Evolutionary conservation across 2,797 vertebrate species (phyloP).

Genomic region (Pseudochaenichthys georgianus): DNA sequence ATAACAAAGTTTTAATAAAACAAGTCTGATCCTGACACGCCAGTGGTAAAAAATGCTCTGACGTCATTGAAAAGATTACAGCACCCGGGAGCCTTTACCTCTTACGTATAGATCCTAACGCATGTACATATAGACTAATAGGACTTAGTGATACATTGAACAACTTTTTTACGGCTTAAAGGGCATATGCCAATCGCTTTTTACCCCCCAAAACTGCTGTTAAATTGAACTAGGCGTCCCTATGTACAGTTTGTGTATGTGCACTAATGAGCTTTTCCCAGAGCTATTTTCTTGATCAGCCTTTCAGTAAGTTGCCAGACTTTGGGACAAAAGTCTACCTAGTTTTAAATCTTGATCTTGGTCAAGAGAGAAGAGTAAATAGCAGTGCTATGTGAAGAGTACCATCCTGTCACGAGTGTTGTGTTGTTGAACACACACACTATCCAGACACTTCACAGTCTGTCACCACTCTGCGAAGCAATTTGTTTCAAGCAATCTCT

Average conservation of each 20-base stretch:
- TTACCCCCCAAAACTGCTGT: background rate
- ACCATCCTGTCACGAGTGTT: slow-evolving; percentile 12
- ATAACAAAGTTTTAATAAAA: slow-evolving; percentile 30
- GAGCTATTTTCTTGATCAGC: background rate
- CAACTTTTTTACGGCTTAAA: background rate
- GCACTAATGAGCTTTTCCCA: background rate
- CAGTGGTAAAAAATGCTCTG: slow-evolving; percentile 28
- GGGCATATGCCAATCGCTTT: too few species aligned
- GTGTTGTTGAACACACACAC: slow-evolving; percentile 9
- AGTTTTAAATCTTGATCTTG: background rate
- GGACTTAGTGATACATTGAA: background rate
- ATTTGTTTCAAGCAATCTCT: slow-evolving; percentile 23
- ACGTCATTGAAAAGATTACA: slow-evolving; percentile 19
- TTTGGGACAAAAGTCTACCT: background rate
- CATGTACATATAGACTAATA: background rate
- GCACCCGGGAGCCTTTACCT: background rate
- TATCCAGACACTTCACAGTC: slow-evolving; percentile 35
- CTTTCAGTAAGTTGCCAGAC: background rate
- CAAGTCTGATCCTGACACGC: slow-evolving; percentile 47
- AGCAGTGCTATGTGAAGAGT: slow-evolving; percentile 32
- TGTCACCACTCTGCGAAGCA: slow-evolving; percentile 41
- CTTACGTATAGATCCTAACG: background rate
- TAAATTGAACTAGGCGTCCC: background rate
- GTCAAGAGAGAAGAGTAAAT: slow-evolving; percentile 10
- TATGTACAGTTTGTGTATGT: background rate